Percentiles rank a stretch among this genome's conserved stretches.
phyloP scores from a whole-genome alignment of 92 coral and sea anemone species.

The Porites cylindrica region DNA sequence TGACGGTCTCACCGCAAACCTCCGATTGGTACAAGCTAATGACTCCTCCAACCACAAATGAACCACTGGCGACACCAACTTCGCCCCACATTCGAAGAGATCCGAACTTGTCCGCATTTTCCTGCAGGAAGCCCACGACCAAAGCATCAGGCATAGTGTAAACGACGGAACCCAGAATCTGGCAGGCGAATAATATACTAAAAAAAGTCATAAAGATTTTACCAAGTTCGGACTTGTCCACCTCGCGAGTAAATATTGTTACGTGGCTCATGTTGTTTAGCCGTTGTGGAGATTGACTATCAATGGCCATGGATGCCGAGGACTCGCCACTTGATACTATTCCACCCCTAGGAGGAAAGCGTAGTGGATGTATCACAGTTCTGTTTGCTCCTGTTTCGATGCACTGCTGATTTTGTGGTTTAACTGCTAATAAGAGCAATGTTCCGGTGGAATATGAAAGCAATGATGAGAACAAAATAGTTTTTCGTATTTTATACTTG shows the following conservation, averaged over 20 bases:
- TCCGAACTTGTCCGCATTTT: constrained; percentile 45
- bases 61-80: constrained; percentile 47
- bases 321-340: background rate
- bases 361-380: constrained; percentile 4
- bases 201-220: constrained; percentile 38
- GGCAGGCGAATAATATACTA: constrained; percentile 11
- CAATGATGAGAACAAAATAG: constrained; percentile 27
- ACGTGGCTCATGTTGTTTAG: background rate
- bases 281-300: background rate
- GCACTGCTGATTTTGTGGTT: constrained; percentile 44
- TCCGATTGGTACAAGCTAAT: constrained; percentile 27
- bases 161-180: constrained; percentile 42
- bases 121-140: constrained; percentile 47
- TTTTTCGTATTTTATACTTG: constrained; percentile 49
- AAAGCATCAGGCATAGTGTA: constrained; percentile 43
- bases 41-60: constrained; percentile 57
- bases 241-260: constrained; percentile 3
- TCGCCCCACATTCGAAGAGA: constrained; percentile 66
- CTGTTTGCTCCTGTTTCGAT: constrained; percentile 27
- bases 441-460: constrained; percentile 16
- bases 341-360: constrained; percentile 5
- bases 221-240: constrained; percentile 28
- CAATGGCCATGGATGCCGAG: too few species aligned
- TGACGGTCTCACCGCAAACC: constrained; percentile 34
- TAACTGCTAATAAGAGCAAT: constrained; percentile 35